Percentiles rank a stretch among this genome's conserved stretches.
Evolutionary conservation across 2,888 invertebrate species (phyloP).

Genomic region (Osedax frankpressi): DNA sequence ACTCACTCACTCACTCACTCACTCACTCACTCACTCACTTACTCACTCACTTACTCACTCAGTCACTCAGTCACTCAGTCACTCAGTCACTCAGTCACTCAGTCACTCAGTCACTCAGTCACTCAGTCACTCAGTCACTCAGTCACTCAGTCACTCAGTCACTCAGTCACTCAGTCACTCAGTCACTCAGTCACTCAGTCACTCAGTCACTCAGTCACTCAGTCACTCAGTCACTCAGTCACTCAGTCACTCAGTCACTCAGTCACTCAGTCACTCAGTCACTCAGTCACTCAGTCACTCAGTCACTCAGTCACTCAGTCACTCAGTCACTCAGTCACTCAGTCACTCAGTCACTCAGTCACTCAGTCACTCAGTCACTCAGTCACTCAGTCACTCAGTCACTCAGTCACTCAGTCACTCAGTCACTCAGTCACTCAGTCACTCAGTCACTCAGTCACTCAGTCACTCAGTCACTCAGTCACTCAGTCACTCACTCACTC

Average conservation of each 20-base stretch:
- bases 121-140: not conserved
- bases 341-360: no score
- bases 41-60: no score
- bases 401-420: no score
- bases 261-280: not conserved
- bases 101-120: not conserved
- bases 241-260: not conserved
- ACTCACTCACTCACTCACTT: no score
- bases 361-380: no score
- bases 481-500: no score
- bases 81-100: not conserved
- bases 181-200: not conserved
- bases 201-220: not conserved
- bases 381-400: no score
- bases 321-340: not conserved
- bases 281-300: no score
- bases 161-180: not conserved
- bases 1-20: not conserved
- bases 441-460: no score
- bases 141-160: not conserved
- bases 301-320: not conserved
- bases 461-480: no score
- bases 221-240: not conserved
- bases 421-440: no score
- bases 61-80: not conserved